Conservation (phyloP, 2,888 invertebrate species). For the Stomorhina lunata region DNA sequence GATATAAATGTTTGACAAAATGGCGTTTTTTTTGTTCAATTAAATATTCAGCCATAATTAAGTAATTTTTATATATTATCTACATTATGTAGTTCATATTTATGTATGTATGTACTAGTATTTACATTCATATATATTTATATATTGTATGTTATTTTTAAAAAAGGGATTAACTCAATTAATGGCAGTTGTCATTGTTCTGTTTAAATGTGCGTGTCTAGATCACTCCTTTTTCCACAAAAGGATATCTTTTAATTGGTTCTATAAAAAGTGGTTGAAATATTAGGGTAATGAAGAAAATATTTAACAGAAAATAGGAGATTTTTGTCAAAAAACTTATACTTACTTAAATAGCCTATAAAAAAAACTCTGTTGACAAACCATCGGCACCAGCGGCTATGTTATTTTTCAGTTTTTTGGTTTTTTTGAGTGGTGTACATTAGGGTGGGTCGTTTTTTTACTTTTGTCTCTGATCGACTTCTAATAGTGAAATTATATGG, state of each 20-base stretch:
- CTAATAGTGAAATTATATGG: no score
- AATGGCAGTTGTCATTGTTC: conserved; percentile 26
- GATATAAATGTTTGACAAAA: not conserved
- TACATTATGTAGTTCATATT: not conserved
- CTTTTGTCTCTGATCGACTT: no score
- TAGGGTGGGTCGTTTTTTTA: no score
- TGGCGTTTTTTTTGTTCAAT: not conserved
- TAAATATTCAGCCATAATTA: conserved; percentile 25
- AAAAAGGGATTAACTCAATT: not conserved
- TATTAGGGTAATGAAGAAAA: not conserved
- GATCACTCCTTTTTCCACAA: conserved; percentile 41
- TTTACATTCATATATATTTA: no score
- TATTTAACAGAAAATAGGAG: not conserved
- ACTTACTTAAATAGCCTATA: no score
- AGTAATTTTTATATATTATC: not conserved
- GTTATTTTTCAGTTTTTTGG: no score
- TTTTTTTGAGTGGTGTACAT: no score
- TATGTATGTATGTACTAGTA: not conserved
- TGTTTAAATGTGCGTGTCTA: conserved; percentile 37
- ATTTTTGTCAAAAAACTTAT: not conserved
- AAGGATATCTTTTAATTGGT: conserved; percentile 2
- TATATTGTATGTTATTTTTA: not conserved
- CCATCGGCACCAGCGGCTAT: no score
- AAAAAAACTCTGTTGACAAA: no score
- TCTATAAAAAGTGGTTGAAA: conserved; percentile 35